Percentiles rank a stretch among this genome's conserved stretches.
Evolutionary conservation across 2,113 vertebrate species (phyloP).

Genomic region (Pelodiscus sinensis): DNA sequence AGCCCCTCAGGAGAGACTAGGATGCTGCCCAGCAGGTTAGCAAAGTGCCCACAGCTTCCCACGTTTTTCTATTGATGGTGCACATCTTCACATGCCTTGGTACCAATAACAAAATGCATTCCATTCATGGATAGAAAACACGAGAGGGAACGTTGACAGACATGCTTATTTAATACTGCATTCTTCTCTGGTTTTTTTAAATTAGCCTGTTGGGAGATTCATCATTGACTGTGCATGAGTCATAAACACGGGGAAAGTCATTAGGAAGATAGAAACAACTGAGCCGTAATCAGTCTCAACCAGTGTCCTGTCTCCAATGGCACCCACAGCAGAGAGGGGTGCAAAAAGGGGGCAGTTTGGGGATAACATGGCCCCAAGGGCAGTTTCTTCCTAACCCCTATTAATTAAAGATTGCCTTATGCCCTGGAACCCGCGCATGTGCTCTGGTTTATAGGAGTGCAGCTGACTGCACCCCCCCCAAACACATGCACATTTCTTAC

Average conservation of each 20-base stretch:
- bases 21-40: too few species aligned
- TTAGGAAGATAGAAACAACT: background rate
- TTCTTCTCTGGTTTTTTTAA: background rate
- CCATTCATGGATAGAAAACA: too few species aligned
- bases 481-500: background rate
- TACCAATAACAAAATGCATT: too few species aligned
- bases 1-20: too few species aligned
- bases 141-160: too few species aligned
- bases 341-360: background rate
- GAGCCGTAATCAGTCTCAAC: rapidly evolving
- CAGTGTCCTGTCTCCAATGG: background rate
- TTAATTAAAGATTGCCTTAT: background rate
- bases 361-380: background rate
- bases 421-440: background rate
- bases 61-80: too few species aligned
- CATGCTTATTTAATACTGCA: background rate
- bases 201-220: background rate
- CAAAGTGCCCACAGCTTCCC: too few species aligned
- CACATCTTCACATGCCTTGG: too few species aligned
- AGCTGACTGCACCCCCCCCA: background rate
- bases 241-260: background rate
- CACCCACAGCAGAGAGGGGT: background rate
- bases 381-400: background rate
- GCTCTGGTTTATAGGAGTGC: conserved; percentile 3
- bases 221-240: background rate